Base-by-base conservation (phyloP, 1,140 invertebrate genomes). In the Drosophila trapezifrons region DNA sequence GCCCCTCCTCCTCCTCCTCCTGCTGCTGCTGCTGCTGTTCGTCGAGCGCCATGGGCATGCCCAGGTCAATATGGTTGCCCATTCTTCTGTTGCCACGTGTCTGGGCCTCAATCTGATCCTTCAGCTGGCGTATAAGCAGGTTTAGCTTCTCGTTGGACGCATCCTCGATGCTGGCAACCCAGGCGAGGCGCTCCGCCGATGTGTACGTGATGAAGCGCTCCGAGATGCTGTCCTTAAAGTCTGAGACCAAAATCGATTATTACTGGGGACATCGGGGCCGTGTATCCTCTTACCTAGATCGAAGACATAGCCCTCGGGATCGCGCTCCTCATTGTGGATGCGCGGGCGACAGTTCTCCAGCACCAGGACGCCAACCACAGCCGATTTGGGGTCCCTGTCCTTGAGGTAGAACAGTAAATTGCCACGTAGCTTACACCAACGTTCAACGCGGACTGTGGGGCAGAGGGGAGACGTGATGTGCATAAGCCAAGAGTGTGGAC, bases 401-500 rank as follows among this genome's bases (percentile, higher is more conserved):
- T 98, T 98, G 92, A 98, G 96, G 93, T 98, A 99, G 93, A 99
- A 99, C 51, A 99, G 93, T 4, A 99, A 93, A 93, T 99, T 99
- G 57, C 98, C 98, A 84, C 97, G 94, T 18, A 99, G 93, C 64
- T 97, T 95, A 93, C 97, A 98, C 96, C 97, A 98, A 92, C 97
- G 93, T 90, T 97, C 95, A 69, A 95, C 93, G 92, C 95, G 96
- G 70, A 96, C 97, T 98, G 93, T 56, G 91, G 27, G 40, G 29
- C 27, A 32, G 18, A 32, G 15, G 3, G 49, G 9, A 25, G 13
- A 71, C 29, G 38, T 40, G 49, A 29, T 27, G 49, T 32, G 47
- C 47, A 52, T 35, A 52, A 35, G 17, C 17, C 12, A 32, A 52
- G 29, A 12, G 25, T 49, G 27, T 60, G 17, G 6, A 27, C 32